Percentiles rank a stretch among this genome's conserved stretches.
Evolutionary conservation across 2,797 vertebrate genomes (phyloP).

Genomic region (Sebastes ruberrimus): DNA sequence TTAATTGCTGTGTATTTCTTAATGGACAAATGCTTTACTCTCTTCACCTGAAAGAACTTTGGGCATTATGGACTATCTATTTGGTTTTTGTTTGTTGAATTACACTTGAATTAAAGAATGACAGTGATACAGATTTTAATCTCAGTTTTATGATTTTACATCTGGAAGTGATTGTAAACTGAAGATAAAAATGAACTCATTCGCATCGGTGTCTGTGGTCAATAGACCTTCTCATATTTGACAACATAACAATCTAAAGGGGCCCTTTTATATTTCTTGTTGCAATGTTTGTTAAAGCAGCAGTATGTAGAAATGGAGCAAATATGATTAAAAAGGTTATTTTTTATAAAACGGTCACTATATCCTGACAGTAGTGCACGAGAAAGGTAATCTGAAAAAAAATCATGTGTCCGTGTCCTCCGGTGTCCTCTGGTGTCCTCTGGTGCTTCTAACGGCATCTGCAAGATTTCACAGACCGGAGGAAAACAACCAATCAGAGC

Average conservation of each 20-base stretch:
- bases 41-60: neutral
- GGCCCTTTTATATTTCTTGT: neutral
- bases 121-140: neutral
- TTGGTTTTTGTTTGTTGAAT: neutral
- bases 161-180: neutral
- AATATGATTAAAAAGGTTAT: neutral
- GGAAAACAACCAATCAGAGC: too few species aligned
- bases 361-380: too few species aligned
- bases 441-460: too few species aligned
- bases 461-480: too few species aligned
- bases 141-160: neutral
- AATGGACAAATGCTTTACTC: neutral
- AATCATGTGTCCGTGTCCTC: too few species aligned
- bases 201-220: neutral
- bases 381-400: too few species aligned
- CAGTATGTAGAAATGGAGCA: neutral
- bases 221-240: neutral
- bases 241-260: neutral
- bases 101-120: conserved; percentile 44
- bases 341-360: too few species aligned
- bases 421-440: too few species aligned
- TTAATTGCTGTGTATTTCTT: conserved; percentile 4
- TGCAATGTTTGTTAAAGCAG: neutral
- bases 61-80: conserved; percentile 12
- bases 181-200: neutral